phyloP scores from a whole-genome alignment of 2,113 vertebrate genomes.

The Cephalopterus ornatus region DNA sequence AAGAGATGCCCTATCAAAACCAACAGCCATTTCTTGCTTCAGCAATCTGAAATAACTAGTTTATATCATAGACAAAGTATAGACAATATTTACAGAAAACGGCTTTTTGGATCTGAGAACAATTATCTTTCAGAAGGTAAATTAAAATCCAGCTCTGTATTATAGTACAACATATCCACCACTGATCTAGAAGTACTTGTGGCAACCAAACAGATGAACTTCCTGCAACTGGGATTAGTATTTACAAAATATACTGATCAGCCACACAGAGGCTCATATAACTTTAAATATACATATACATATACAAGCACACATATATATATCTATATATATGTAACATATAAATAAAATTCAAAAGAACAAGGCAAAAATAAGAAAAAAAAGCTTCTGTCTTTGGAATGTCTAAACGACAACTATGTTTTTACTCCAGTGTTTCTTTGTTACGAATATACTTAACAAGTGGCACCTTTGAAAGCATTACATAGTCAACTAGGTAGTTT shows the following conservation, averaged over 20 bases:
- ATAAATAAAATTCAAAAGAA: conserved; percentile 70
- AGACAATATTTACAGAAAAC: conserved; percentile 63
- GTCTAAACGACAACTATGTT: conserved; percentile 43
- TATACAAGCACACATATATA: conserved; percentile 61
- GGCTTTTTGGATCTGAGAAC: conserved; percentile 32
- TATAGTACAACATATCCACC: conserved; percentile 56
- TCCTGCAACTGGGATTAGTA: conserved; percentile 55
- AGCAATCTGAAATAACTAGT: conserved; percentile 50
- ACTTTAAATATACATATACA: conserved; percentile 62
- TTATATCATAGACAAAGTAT: conserved; percentile 60
- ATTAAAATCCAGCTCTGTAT: conserved; percentile 53
- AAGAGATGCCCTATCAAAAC: conserved; percentile 65
- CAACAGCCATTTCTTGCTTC: conserved; percentile 56
- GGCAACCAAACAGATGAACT: conserved; percentile 34
- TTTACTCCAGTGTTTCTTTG: conserved; percentile 64
- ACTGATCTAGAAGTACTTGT: conserved; percentile 42
- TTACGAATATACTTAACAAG: conserved; percentile 30
- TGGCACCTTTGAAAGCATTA: conserved; percentile 62
- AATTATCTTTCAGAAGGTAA: conserved; percentile 58
- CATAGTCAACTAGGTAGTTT: conserved; percentile 49
- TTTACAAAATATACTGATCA: conserved; percentile 76
- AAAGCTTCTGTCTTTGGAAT: conserved; percentile 75
- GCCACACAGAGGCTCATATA: conserved; percentile 74
- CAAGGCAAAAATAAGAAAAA: conserved; percentile 40
- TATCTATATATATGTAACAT: conserved; percentile 67